A percentile compares a stretch with the other conserved stretches of the same genome.
These are phyloP conservation scores for Polyommatus icarus DNA, from an alignment of 2,888 invertebrate species.

Conservation along the genomic window DNA sequence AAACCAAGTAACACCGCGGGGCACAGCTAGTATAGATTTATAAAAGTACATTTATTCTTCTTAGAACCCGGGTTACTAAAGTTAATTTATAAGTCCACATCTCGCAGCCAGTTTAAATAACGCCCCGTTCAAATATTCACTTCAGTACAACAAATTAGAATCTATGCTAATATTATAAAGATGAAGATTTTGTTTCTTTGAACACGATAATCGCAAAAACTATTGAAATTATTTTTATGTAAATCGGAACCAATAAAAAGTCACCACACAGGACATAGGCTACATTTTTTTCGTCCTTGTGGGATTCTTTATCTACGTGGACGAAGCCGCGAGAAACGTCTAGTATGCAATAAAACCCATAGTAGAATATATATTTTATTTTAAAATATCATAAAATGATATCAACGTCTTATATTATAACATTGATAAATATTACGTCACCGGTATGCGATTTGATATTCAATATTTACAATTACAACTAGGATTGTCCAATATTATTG, in stretches of 20 bases:
- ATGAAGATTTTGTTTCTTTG: neutral
- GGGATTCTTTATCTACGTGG: neutral
- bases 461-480: constrained; percentile 59
- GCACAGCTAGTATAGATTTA: too few species aligned
- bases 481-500: constrained; percentile 67
- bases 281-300: neutral
- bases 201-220: neutral
- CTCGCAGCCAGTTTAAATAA: too few species aligned
- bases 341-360: constrained; percentile 40
- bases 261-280: too few species aligned
- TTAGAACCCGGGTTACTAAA: too few species aligned
- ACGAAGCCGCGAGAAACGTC: neutral
- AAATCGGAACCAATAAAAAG: neutral
- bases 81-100: too few species aligned
- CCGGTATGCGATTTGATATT: constrained; percentile 58
- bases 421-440: constrained; percentile 73
- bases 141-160: too few species aligned
- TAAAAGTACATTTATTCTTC: too few species aligned
- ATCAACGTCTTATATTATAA: constrained; percentile 77
- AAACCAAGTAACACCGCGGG: too few species aligned
- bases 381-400: constrained; percentile 79
- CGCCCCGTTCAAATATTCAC: too few species aligned
- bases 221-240: neutral
- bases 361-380: constrained; percentile 68
- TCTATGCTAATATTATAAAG: too few species aligned